Base-by-base conservation (phyloP, 92 coral and sea anemone genomes). In the Nematostella vectensis region DNA sequence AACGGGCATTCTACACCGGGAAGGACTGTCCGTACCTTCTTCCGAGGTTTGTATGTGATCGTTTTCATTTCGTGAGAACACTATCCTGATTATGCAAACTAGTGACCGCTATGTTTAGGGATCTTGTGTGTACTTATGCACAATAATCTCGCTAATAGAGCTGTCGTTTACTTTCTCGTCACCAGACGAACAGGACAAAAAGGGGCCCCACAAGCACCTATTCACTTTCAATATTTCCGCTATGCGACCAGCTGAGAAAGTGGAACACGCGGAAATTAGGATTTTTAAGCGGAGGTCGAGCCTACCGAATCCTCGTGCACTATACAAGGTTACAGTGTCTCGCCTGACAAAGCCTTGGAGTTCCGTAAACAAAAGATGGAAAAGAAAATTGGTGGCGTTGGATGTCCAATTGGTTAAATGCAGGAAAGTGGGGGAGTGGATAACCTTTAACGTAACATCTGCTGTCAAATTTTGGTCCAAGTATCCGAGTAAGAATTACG, bases 381-480 rank as follows among this genome's bases (percentile, higher is more conserved):
- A 76, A 47, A 63, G 76, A 50, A 85, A 85, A 67, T 57, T 70
- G 29, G 74, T 61, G 17, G 47, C 63, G 45, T 40, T 77, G 22
- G 78, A 70, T 37, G 55, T 72, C 0, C 72, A 42, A 50, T 44
- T 68, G 42, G 65, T 87, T 26, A 93, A 83, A 44, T 79, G 88
- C 58, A 79, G 89, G 11, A 61, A 80, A 55, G 87, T 81, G 28
- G 99, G 99, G 31, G 96, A 76, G 27, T 93, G 99, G 99, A 40
- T 93, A 42, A 75, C 59, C 33, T 78, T 86, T 53, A 88, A 82
- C 50, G 83, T 93, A 19, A 93, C 96, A 1, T 62, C 83, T n/a
- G 72, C 83, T 13, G 83, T 93, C 49, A 52, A 50, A 42, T 80
- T 70, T 69, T 85, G 95, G 95, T 53, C 70, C 27, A 75, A 74